Conservation (phyloP, 2,113 vertebrate species). For the Cottus gobio region DNA sequence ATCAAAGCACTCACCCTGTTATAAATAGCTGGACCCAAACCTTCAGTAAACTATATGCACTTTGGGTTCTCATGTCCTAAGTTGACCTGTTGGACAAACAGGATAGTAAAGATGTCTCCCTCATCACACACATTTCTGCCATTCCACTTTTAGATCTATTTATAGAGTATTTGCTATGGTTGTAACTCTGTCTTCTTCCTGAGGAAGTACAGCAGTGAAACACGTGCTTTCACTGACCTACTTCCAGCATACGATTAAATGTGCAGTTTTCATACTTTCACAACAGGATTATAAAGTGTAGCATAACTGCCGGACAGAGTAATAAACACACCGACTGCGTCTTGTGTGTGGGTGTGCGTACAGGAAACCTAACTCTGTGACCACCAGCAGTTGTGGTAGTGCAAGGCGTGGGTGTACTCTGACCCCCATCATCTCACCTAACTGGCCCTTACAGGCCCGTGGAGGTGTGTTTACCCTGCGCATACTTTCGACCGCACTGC, state of each 20-base stretch:
- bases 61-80: neutral
- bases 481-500: conserved; percentile 25
- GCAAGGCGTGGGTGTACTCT: conserved; percentile 35
- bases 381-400: neutral
- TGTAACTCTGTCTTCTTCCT: neutral
- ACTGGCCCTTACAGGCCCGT: neutral
- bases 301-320: neutral
- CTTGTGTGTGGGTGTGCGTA: conserved; percentile 25
- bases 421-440: conserved; percentile 34
- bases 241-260: neutral
- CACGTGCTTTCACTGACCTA: neutral
- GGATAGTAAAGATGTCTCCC: neutral
- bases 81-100: neutral
- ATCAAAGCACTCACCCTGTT: neutral
- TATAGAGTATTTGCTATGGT: neutral
- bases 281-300: neutral
- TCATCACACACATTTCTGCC: neutral
- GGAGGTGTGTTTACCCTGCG: conserved; percentile 47
- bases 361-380: conserved; percentile 26
- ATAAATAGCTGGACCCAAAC: neutral
- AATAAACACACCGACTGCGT: neutral
- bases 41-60: neutral
- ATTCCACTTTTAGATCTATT: neutral
- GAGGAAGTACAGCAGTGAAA: neutral
- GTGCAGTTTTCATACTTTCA: conserved; percentile 4